Conservation (phyloP, 2,888 invertebrate species). For the Sericinus montela region DNA sequence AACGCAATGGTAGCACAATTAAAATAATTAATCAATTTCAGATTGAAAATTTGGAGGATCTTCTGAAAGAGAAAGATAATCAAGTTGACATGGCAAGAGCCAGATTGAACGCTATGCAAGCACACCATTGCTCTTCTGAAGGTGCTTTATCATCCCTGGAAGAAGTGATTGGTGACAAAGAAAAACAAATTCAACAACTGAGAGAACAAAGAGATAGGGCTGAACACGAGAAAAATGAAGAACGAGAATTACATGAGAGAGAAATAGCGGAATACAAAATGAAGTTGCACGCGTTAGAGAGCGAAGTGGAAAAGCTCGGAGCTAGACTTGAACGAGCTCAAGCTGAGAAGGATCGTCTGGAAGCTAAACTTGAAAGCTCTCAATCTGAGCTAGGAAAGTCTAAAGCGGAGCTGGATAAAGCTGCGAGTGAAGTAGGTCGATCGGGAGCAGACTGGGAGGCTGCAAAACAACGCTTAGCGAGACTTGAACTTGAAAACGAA, state of each 20-base stretch:
- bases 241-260: constrained; percentile 94
- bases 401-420: constrained; percentile 95
- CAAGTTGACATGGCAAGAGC: constrained; percentile 97
- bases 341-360: constrained; percentile 93
- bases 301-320: constrained; percentile 93
- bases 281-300: constrained; percentile 93
- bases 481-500: constrained; percentile 94
- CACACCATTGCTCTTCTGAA: constrained; percentile 95
- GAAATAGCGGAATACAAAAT: constrained; percentile 97
- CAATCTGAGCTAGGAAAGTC: constrained; percentile 96
- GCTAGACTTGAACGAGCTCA: constrained; percentile 93
- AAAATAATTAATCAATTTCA: constrained; percentile 57
- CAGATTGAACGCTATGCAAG: constrained; percentile 94
- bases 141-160: constrained; percentile 95
- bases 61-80: constrained; percentile 98
- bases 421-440: constrained; percentile 92
- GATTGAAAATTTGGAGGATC: constrained; percentile 98
- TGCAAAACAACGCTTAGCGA: constrained; percentile 88
- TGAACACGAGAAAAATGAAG: constrained; percentile 97
- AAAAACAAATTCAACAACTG: constrained; percentile 96
- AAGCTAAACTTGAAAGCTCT: constrained; percentile 94
- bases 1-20: neutral
- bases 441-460: constrained; percentile 94
- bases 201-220: constrained; percentile 96
- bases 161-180: constrained; percentile 97